Conservation (phyloP, 2,113 vertebrate species). For the Apodemus speciosus region DNA sequence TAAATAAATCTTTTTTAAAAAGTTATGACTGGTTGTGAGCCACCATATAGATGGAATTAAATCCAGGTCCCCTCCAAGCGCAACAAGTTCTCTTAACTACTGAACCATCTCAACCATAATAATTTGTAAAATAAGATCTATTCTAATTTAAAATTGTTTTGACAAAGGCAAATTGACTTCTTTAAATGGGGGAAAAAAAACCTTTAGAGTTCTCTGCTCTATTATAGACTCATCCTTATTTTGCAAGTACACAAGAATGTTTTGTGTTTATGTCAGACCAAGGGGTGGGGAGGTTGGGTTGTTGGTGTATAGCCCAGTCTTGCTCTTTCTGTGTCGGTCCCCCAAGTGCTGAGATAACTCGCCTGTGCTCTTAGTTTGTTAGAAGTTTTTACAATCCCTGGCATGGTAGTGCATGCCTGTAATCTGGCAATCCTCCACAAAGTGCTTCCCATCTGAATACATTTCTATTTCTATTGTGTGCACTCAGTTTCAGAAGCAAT, state of each 20-base stretch:
- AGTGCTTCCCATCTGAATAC: neutral
- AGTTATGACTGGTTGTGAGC: neutral
- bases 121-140: neutral
- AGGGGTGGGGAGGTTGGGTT: neutral
- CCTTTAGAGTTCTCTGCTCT: slow-evolving; percentile 2
- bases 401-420: neutral
- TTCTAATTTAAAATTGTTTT: neutral
- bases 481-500: neutral
- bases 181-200: slow-evolving; percentile 17
- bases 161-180: neutral
- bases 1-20: too few species aligned
- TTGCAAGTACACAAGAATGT: neutral
- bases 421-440: neutral
- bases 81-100: neutral
- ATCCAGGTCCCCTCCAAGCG: neutral
- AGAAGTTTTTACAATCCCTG: neutral
- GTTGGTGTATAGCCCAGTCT: neutral
- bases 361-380: neutral
- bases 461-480: slow-evolving; percentile 30
- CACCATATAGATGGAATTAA: neutral
- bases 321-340: neutral
- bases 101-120: neutral
- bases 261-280: neutral
- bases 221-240: neutral
- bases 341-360: neutral